These are phyloP conservation scores for Dendroctonus valens DNA, from an alignment of 1,140 invertebrate species.

Conservation along the genomic window DNA sequence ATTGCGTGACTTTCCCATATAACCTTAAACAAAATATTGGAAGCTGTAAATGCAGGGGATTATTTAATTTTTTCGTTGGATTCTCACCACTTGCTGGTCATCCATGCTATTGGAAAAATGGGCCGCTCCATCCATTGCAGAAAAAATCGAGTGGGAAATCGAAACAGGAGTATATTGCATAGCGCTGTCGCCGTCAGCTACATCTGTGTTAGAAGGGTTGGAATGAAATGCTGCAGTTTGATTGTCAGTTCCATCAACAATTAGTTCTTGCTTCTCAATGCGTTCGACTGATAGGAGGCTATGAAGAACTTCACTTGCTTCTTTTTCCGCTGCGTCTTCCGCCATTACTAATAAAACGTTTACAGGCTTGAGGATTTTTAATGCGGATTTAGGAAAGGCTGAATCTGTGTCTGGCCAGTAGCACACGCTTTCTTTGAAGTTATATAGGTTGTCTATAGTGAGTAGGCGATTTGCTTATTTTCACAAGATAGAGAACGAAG, in stretches of 20 bases:
- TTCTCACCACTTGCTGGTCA: conserved; percentile 46
- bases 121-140: conserved; percentile 44
- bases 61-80: not conserved
- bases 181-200: conserved; percentile 53
- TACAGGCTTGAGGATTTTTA: no score
- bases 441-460: no score
- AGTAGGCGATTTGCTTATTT: no score
- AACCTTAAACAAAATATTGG: conserved; percentile 50
- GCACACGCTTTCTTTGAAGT: no score
- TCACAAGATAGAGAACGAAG: no score
- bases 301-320: conserved; percentile 65
- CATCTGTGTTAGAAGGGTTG: conserved; percentile 49
- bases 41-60: not conserved
- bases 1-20: conserved; percentile 63
- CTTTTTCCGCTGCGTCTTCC: conserved; percentile 57
- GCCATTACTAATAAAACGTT: conserved; percentile 42
- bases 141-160: conserved; percentile 47
- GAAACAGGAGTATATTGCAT: conserved; percentile 60
- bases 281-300: conserved; percentile 62
- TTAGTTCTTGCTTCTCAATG: conserved; percentile 57
- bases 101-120: conserved; percentile 46
- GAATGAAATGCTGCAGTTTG: conserved; percentile 44
- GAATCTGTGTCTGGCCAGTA: no score
- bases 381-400: no score
- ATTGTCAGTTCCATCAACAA: conserved; percentile 45